Conservation (phyloP, 2,888 invertebrate genomes). For the Agrochola circellaris region DNA sequence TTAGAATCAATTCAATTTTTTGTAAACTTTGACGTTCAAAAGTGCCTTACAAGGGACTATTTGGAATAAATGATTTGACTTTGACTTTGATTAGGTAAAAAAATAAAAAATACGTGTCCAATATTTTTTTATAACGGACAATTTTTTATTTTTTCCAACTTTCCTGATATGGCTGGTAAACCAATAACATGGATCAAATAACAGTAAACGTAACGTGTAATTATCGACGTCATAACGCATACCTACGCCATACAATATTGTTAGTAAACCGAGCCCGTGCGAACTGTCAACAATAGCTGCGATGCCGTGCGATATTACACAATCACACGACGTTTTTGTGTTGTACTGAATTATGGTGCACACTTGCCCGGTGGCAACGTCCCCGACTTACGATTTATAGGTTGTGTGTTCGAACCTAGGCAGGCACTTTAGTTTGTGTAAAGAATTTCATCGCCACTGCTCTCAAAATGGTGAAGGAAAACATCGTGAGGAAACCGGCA, state of each 20-base stretch:
- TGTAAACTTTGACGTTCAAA: no score
- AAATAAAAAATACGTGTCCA: no score
- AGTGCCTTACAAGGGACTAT: no score
- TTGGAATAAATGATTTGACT: no score
- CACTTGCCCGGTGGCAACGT: background rate
- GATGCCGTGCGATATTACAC: background rate
- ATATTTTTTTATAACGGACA: no score
- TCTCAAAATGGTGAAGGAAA: background rate
- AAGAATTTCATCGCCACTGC: background rate
- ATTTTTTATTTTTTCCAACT: no score
- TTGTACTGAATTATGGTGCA: no score
- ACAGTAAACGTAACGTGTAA: background rate
- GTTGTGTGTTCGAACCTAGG: background rate
- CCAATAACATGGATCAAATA: background rate
- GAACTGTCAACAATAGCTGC: slow-evolving; percentile 22
- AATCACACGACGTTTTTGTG: slow-evolving; percentile 8
- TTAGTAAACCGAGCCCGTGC: slow-evolving; percentile 32
- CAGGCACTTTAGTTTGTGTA: background rate
- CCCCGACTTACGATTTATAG: background rate
- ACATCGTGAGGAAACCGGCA: background rate
- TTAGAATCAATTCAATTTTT: no score
- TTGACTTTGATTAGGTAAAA: no score
- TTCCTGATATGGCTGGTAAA: no score
- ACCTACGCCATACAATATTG: slow-evolving; percentile 8
- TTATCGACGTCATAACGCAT: background rate